Evolutionary conservation across 2,797 vertebrate species (phyloP), one percentile per base, ranked within the genome.

Genomic region (Pseudochromis fuscus): DNA sequence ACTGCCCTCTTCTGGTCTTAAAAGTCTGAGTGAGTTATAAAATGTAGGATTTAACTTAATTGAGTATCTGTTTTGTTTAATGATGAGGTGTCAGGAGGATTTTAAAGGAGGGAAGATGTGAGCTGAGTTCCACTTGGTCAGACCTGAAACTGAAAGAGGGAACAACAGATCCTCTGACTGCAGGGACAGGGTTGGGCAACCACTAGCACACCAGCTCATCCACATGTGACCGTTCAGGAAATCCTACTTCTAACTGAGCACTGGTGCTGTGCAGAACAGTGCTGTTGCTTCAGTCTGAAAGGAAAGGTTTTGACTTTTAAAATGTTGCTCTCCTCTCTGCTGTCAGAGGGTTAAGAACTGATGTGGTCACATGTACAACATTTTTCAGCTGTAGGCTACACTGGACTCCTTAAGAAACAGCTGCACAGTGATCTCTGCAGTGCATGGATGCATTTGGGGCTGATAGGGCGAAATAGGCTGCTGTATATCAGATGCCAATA

Each of bases 1-100:
- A 83, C 86, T 91, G 89, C 86, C 90, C 86, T 85, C 88, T 89
- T 63, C 85, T 93, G 90, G 86, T 51, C 31, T 55, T 2, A 8
- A 48, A 55, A 5, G 0, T 12, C 23, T 5, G 19, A 56, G 15
- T 7, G 2, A 62, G 24, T 52, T 50, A n/a, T 23, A 11, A 30
- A 45, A 11, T 49, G 4, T 13, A 28, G 25, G 3, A 6, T 38
- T 50, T 6, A n/a, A 45, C n/a, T n/a, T n/a, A n/a, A n/a, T n/a
- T n/a, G n/a, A n/a, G n/a, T n/a, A n/a, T n/a, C n/a, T n/a, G n/a
- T n/a, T n/a, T n/a, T n/a, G n/a, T n/a, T n/a, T n/a, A n/a, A n/a
- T 48, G 23, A 45, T 45, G 7, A 73, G 0, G 10, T 31, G 33
- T 62, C 48, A 28, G 31, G 6, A 59, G 33, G 42, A 48, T 65